phyloP scores from a whole-genome alignment of 2,113 vertebrate genomes.

The Corvus cornix region DNA sequence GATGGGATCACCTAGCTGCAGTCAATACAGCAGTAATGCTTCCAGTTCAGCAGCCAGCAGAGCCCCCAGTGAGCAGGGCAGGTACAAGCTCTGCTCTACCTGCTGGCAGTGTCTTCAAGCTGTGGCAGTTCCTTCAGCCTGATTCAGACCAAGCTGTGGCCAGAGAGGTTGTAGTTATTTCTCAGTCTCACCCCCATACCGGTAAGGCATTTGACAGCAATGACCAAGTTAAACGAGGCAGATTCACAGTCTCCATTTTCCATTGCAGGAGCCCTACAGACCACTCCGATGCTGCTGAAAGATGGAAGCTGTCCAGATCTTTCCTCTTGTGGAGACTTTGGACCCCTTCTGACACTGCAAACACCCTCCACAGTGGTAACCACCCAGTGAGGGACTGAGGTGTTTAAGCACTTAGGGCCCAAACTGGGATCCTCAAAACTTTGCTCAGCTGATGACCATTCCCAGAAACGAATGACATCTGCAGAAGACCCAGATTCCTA shows the following conservation, averaged over 20 bases:
- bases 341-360: not conserved
- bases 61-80: rapidly evolving
- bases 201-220: not conserved
- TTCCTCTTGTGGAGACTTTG: not conserved
- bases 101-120: not conserved
- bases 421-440: not conserved
- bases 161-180: not conserved
- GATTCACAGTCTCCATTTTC: not conserved
- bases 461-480: not conserved
- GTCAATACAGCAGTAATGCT: not conserved
- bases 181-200: not conserved
- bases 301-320: not conserved
- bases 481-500: not conserved
- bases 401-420: not conserved
- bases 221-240: not conserved
- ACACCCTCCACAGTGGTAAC: rapidly evolving
- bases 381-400: not conserved
- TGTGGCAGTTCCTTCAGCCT: not conserved
- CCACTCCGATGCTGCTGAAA: not conserved
- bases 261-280: rapidly evolving
- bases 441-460: not conserved
- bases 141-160: rapidly evolving
- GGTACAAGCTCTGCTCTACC: not conserved
- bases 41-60: not conserved
- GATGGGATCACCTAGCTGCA: not conserved